Evolutionary conservation across 2,797 vertebrate species (phyloP), one percentile per base, ranked within the genome.

Genomic region (Taenioides sp.): DNA sequence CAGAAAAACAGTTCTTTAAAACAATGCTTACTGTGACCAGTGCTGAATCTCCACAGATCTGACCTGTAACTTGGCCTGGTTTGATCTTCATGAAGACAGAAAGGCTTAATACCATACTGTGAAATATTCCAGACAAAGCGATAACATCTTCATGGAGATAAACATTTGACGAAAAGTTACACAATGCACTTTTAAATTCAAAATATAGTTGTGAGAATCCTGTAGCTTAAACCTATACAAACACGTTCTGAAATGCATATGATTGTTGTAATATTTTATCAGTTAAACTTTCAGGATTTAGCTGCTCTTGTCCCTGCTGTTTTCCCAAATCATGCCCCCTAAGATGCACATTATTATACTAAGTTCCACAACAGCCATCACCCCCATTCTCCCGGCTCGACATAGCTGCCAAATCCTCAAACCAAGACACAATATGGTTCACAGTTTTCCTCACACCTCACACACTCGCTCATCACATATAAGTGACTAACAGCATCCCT

Each of bases 391-490:
- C 54, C 22, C n/a, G 10, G n/a, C 72, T 25, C 2, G 76, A 79
- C 18, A 62, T 69, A 69, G 78, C 67, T 67, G 63, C 72, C 68
- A 79, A 86, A 82, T 62, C 47, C 62, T 78, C 69, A 74, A 73
- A 80, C 70, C 60, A 76, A 57, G 77, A 79, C 52, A 78, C 49
- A 73, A 79, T 70, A 74, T 61, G 54, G 73, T 70, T 75, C 78
- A 58, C 80, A 83, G 83, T 76, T 81, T 83, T 80, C 74, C 71
- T 82, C 70, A 69, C 78, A 79, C 67, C 67, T 75, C 75, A 80
- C 75, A 80, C 72, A 75, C 50, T 74, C 69, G 74, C 65, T 64
- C 71, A 59, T 57, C 65, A 63, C 40, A 65, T 22, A 67, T 50
- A 78, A 84, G 78, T 76, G 72, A 81, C 76, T 71, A 1, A 62